Evolutionary conservation across 2,113 vertebrate species (phyloP).

Genomic region (Heliornis fulica): DNA sequence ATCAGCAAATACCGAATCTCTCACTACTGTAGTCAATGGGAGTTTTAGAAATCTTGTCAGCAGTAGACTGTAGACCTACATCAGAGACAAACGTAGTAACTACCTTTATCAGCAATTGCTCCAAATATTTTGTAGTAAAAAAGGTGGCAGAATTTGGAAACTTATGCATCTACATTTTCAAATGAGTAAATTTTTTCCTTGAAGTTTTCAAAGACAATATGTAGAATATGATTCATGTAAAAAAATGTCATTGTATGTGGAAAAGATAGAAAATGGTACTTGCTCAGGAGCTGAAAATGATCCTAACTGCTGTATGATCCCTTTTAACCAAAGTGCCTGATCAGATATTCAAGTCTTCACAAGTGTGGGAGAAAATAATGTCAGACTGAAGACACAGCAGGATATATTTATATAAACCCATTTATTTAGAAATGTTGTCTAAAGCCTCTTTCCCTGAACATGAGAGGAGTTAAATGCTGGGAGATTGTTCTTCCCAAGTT

Average conservation of each 20-base stretch:
- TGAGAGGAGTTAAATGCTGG: not conserved
- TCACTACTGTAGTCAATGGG: not conserved
- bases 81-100: not conserved
- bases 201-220: not conserved
- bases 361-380: not conserved
- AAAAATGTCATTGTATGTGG: not conserved
- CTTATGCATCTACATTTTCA: fast-evolving
- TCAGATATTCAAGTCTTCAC: not conserved
- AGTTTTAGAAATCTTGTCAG: not conserved
- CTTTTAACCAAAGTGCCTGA: not conserved
- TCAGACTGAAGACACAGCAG: not conserved
- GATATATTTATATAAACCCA: not conserved
- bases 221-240: not conserved
- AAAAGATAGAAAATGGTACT: not conserved
- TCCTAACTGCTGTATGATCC: fast-evolving
- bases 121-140: not conserved
- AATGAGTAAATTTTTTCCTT: not conserved
- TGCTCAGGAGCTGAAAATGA: not conserved
- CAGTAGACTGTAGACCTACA: not conserved
- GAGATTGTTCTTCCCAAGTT: not conserved
- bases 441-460: not conserved
- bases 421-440: not conserved
- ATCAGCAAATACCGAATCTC: not conserved
- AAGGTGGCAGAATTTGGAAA: not conserved
- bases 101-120: not conserved